Evolutionary conservation across 2,888 invertebrate genomes (phyloP).

Genomic region (Dysmachus trigonus): DNA sequence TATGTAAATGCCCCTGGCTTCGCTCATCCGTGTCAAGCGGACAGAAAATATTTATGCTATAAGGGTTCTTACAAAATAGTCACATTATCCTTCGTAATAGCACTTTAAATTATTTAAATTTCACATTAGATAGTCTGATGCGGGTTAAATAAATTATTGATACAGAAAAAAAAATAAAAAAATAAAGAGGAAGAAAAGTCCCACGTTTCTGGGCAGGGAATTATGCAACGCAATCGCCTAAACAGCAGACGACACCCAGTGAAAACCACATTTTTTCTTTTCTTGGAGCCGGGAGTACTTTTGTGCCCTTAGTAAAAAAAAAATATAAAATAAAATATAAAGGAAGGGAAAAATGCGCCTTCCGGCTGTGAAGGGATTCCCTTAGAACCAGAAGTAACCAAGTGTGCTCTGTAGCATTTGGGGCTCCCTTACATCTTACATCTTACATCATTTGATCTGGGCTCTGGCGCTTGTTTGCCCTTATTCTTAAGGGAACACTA

Average conservation of each 20-base stretch:
- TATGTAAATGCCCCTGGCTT: background rate
- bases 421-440: background rate
- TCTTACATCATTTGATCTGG: background rate
- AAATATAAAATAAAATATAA: too few species aligned
- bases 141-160: slow-evolving; percentile 19
- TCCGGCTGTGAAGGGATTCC: background rate
- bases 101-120: slow-evolving; percentile 31
- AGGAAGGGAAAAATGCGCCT: background rate
- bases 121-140: background rate
- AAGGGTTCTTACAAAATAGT: background rate
- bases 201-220: background rate
- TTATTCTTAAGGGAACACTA: background rate
- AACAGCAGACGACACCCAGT: background rate
- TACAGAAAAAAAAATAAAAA: background rate
- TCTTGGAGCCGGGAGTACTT: background rate
- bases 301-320: background rate
- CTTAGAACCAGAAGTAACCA: background rate
- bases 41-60: background rate
- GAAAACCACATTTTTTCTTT: background rate
- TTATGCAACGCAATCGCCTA: background rate
- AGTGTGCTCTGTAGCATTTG: background rate
- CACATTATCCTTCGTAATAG: slow-evolving; percentile 1
- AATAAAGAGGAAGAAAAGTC: background rate
- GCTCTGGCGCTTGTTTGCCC: background rate
- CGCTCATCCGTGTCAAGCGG: background rate